A percentile compares a stretch with the other conserved stretches of the same genome.
Evolutionary conservation across 2,888 invertebrate species (phyloP).

Genomic region (Machimus rusticus): DNA sequence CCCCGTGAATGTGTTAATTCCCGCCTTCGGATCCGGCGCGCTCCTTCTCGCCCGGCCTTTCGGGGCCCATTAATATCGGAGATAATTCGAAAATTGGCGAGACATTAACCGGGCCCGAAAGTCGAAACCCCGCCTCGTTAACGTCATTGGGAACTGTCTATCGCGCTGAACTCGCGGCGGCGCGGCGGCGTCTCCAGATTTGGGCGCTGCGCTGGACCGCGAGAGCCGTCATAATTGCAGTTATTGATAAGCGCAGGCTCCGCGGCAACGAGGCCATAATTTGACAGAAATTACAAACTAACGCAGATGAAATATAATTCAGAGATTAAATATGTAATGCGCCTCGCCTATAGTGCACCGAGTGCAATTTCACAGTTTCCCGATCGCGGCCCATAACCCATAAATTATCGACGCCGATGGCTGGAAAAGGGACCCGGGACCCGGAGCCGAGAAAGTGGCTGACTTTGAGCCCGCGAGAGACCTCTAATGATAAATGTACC

Average conservation of each 20-base stretch:
- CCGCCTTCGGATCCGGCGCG: not conserved
- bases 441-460: not conserved
- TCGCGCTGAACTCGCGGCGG: not conserved
- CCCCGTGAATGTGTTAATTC: constrained; percentile 26
- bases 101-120: not conserved
- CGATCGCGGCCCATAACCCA: constrained; percentile 30
- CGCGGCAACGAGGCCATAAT: not conserved
- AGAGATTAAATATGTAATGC: constrained; percentile 10
- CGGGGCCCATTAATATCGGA: not conserved
- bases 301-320: not conserved
- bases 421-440: not conserved
- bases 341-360: constrained; percentile 7
- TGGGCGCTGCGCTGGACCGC: not conserved
- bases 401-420: constrained; percentile 37
- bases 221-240: not conserved
- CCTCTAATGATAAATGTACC: constrained; percentile 62
- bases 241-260: not conserved
- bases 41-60: not conserved
- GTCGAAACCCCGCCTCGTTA: not conserved
- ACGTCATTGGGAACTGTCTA: not conserved
- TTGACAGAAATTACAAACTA: constrained; percentile 24
- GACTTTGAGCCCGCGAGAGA: constrained; percentile 39
- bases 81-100: constrained; percentile 6
- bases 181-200: not conserved
- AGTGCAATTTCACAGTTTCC: constrained; percentile 24